Base-by-base conservation (phyloP, 2,113 vertebrate species). In the Tyrannus savana region DNA sequence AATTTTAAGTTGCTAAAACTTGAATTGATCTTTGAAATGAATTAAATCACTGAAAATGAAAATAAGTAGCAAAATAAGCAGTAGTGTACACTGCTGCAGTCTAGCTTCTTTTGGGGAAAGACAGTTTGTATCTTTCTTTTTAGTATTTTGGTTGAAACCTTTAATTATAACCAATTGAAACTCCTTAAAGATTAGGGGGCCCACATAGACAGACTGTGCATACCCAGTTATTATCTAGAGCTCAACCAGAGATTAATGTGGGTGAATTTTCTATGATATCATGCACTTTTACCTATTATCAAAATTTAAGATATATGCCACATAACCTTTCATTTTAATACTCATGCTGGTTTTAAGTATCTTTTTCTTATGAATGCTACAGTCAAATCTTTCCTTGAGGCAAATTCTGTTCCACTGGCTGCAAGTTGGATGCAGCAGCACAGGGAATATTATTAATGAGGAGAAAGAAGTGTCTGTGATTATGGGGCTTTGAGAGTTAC, bases 151-250 rank as follows among this genome's bases (percentile, higher is more conserved):
- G 39, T 56, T 92, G 92, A 96, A 97, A 96, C 93, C 82, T 90
- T 95, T 93, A 96, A 96, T 96, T 96, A 94, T 81, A 94, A 93
- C 47, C 72, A 92, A 88, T 81, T 97, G 95, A 93, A 89, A 92
- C 79, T 88, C 82, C 76, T 90, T 78, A 78, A 96, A 97, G 85
- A 96, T 92, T 96, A 93, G 56, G 90, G 88, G 92, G 88, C 64
- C 92, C 75, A 88, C 82, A 85, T 47, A 96, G 94, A 92, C 89
- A 89, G 80, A 74, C 63, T 63, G 68, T 78, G 58, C 76, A 81
- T 88, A 94, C 82, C 85, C 76, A 92, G 85, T 95, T 55, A 96
- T 96, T 96, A 96, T 92, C 88, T 84, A 86, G 68, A 94, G 73
- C 92, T 96, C 83, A 93, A 80, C 60, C 56, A 80, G 30, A 94